Conservation (phyloP, 2,113 vertebrate genomes). For the Caloenas nicobarica region DNA sequence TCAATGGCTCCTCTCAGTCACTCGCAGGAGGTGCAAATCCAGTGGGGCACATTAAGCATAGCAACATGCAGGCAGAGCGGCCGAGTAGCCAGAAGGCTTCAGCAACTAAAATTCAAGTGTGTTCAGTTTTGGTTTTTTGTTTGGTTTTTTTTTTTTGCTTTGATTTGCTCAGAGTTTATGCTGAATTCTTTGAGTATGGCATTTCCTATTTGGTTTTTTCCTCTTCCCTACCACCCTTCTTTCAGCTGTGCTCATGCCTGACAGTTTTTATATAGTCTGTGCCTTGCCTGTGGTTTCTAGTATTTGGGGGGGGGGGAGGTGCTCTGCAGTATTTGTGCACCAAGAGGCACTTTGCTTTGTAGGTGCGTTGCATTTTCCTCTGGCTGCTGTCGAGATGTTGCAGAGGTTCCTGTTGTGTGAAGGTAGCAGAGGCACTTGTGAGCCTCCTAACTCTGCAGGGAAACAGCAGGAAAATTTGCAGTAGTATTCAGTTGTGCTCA, state of each 20-base stretch:
- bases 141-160: conserved; percentile 18
- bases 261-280: background rate
- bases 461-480: background rate
- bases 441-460: background rate
- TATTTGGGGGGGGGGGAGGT: background rate
- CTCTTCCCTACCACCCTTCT: background rate
- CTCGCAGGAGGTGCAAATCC: conserved; percentile 67
- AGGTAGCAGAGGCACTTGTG: background rate
- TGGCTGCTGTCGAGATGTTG: background rate
- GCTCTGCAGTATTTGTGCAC: background rate
- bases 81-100: conserved; percentile 16
- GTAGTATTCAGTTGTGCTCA: background rate
- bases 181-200: conserved; percentile 8
- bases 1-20: conserved; percentile 64
- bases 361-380: background rate
- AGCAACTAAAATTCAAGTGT: conserved; percentile 30
- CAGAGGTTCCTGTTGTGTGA: background rate
- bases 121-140: background rate
- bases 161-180: conserved; percentile 18
- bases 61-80: background rate
- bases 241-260: background rate
- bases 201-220: conserved; percentile 56
- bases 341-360: background rate
- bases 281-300: background rate
- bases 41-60: conserved; percentile 54